phyloP scores from a whole-genome alignment of 2,888 invertebrate species.

The Reticulitermes lucifugus region DNA sequence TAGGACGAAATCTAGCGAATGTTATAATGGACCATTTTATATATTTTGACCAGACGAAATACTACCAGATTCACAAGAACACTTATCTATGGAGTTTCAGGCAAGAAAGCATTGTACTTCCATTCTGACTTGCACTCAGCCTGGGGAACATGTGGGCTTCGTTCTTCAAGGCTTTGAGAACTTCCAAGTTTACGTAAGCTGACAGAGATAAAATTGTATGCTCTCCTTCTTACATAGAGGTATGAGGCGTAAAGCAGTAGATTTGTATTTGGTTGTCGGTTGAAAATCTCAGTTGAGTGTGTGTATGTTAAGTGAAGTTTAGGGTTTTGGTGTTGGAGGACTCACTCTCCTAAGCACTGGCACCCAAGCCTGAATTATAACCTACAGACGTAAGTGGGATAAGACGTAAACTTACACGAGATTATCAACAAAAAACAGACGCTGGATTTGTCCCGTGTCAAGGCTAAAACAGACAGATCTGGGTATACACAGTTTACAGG shows the following conservation, averaged over 20 bases:
- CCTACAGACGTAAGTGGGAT: not conserved
- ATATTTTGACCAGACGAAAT: too few relatives aligned
- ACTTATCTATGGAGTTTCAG: too few relatives aligned
- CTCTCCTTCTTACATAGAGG: not conserved
- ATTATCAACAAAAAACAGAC: not conserved
- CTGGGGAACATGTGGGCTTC: too few relatives aligned
- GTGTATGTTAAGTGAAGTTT: not conserved
- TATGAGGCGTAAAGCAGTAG: not conserved
- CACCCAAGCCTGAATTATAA: not conserved
- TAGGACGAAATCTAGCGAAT: too few relatives aligned
- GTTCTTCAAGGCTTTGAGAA: not conserved
- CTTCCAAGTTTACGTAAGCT: not conserved
- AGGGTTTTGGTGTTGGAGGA: not conserved
- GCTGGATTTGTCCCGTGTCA: too few relatives aligned
- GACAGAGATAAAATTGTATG: not conserved
- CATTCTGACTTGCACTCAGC: too few relatives aligned
- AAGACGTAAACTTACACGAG: not conserved
- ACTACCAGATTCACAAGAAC: too few relatives aligned
- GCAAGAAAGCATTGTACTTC: too few relatives aligned
- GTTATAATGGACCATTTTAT: too few relatives aligned
- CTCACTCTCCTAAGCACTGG: not conserved
- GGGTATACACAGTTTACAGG: too few relatives aligned
- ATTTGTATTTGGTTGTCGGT: not conserved
- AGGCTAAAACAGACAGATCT: too few relatives aligned
- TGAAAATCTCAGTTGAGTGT: constrained; percentile 1